Base-by-base conservation (phyloP, 2,797 vertebrate genomes). In the Fistularia tabacaria region DNA sequence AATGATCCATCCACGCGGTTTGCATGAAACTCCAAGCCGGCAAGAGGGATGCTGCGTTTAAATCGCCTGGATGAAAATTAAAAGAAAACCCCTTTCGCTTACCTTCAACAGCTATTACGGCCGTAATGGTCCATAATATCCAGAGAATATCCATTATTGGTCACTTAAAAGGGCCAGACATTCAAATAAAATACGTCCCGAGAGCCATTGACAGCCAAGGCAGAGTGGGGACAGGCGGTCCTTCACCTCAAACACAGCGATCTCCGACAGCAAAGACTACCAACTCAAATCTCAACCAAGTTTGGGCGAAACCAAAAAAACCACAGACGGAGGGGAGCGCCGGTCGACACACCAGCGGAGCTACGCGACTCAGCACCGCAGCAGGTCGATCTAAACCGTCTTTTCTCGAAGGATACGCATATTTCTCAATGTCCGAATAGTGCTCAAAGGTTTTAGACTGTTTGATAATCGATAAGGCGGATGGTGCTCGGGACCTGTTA, bases 111-210 rank as follows among this genome's bases (percentile, higher is more conserved):
- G 89, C 90, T 78, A 90, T 71, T 48, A 87, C 91, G 71, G 86
- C 82, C 75, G 88, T 89, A 83, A 92, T 74, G 85, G 82, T 92
- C 90, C 91, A 92, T 89, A 92, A 89, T 87, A 92, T 91, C 91
- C 91, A 92, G 73, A 92, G 79, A 89, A 91, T 91, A 91, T 91
- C 91, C 92, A 93, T 93, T 77, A 88, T 85, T 82, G 79, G 73
- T 90, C 83, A 85, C 81, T 89, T 85, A 39, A 77, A 77, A 74
- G 73, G 79, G 75, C 87, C 86, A 80, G 87, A 80, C 88, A 89
- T 88, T 92, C 89, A 92, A 81, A 90, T 85, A 67, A 85, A 89
- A 84, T 73, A 74, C 60, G 83, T 89, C 89, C 89, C 60, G 83
- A 87, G 83, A 90, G 91, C 91, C 92, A 93, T 92, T 89, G 87